Evolutionary conservation across 1,140 invertebrate genomes (phyloP).

Genomic region (Metopolophium dirhodum): DNA sequence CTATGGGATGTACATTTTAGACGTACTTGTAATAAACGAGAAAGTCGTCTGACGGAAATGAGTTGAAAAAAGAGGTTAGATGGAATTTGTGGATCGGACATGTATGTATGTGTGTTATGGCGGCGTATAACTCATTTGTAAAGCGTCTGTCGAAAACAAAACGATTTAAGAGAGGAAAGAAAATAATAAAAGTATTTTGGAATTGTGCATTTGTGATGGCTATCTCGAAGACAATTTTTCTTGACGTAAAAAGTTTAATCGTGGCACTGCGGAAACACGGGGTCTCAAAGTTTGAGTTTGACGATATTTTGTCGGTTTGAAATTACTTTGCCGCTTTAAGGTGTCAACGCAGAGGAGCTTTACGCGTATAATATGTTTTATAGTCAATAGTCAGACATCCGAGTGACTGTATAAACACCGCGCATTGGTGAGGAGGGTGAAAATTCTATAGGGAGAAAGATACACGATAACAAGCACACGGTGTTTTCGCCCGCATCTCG

Average conservation of each 20-base stretch:
- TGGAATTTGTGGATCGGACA: slow-evolving; percentile 20
- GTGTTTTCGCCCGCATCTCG: slow-evolving; percentile 1
- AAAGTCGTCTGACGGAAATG: slow-evolving; percentile 54
- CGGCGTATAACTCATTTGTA: slow-evolving; percentile 45
- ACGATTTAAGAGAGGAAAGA: slow-evolving; percentile 7
- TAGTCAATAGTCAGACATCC: slow-evolving; percentile 17
- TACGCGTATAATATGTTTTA: background rate
- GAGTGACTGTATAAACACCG: background rate
- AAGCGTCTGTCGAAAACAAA: slow-evolving; percentile 54
- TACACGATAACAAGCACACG: slow-evolving; percentile 21
- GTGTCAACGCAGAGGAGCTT: background rate
- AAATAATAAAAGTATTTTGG: slow-evolving; percentile 37
- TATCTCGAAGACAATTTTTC: background rate
- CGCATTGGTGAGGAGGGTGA: background rate
- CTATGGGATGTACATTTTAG: slow-evolving; percentile 19
- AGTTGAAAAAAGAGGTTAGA: slow-evolving; percentile 42
- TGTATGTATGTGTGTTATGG: slow-evolving; percentile 21
- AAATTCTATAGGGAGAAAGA: background rate
- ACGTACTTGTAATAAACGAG: slow-evolving; percentile 31
- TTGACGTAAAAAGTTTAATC: background rate
- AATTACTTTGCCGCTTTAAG: background rate
- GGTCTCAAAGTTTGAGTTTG: background rate
- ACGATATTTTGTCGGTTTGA: background rate
- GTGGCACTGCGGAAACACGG: background rate
- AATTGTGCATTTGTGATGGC: background rate